These are phyloP conservation scores for Octopus bimaculoides DNA, from an alignment of 1,140 invertebrate genomes.

Conservation along the genomic window DNA sequence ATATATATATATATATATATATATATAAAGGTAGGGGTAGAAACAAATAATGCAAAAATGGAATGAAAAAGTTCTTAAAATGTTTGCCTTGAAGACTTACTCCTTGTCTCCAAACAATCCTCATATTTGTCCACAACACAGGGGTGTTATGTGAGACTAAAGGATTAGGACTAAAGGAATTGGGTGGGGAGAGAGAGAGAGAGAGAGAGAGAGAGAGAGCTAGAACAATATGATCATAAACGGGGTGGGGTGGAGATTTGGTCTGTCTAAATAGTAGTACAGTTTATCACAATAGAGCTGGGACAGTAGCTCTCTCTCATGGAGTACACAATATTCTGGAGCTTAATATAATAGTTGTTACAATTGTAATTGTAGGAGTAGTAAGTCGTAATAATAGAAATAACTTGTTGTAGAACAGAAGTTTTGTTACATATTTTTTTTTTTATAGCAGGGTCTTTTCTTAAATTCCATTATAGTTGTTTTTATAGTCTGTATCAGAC, in stretches of 20 bases:
- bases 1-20: background rate
- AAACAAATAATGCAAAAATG: background rate
- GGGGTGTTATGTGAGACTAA: slow-evolving; percentile 5
- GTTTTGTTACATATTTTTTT: background rate
- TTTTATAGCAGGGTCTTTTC: background rate
- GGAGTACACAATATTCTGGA: background rate
- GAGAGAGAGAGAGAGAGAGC: background rate
- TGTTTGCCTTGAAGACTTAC: slow-evolving; percentile 11
- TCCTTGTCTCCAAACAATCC: slow-evolving; percentile 15
- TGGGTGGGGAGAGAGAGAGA: background rate
- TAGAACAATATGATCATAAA: background rate
- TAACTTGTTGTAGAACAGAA: background rate
- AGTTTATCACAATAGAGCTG: slow-evolving; percentile 4
- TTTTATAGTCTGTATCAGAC: background rate
- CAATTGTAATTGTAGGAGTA: background rate
- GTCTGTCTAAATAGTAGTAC: no score
- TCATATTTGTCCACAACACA: background rate
- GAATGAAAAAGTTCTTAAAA: background rate
- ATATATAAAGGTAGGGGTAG: background rate
- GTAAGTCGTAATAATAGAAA: background rate
- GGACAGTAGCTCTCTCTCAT: background rate
- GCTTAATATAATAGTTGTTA: background rate
- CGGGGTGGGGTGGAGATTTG: no score
- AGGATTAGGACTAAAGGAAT: slow-evolving; percentile 8
- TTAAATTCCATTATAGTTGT: background rate